A percentile compares a stretch with the other conserved stretches of the same genome.
Evolutionary conservation across 2,797 vertebrate genomes (phyloP).

Genomic region (Schizothorax lantsangensis): DNA sequence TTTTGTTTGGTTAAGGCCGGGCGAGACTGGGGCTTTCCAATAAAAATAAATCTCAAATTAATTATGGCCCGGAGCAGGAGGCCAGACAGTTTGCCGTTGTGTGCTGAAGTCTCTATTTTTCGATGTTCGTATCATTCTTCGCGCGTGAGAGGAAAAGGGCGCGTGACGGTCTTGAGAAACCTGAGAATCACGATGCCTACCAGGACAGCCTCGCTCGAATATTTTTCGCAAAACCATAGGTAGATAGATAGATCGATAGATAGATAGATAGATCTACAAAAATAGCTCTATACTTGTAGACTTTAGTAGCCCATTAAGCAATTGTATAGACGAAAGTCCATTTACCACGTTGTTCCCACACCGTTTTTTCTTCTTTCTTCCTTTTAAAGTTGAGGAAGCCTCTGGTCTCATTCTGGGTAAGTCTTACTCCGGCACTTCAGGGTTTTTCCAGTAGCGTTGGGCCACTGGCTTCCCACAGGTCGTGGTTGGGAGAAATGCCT

Average conservation of each 20-base stretch:
- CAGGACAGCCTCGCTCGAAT: slow-evolving; percentile 41
- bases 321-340: background rate
- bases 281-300: background rate
- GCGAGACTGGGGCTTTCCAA: slow-evolving; percentile 96
- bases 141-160: slow-evolving; percentile 71
- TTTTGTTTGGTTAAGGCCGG: slow-evolving; percentile 98
- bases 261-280: background rate
- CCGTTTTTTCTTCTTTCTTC: background rate
- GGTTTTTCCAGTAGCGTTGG: slow-evolving; percentile 63
- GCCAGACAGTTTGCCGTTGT: slow-evolving; percentile 91
- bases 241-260: background rate
- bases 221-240: slow-evolving; percentile 47
- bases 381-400: slow-evolving; percentile 29
- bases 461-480: slow-evolving; percentile 73
- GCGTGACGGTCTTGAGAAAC: slow-evolving; percentile 67
- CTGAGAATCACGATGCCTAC: slow-evolving; percentile 57
- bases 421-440: slow-evolving; percentile 49
- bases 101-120: slow-evolving; percentile 83
- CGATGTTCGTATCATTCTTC: slow-evolving; percentile 67
- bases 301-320: background rate
- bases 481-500: slow-evolving; percentile 83
- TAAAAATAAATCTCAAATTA: slow-evolving; percentile 99
- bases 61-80: slow-evolving; percentile 96
- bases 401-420: slow-evolving; percentile 31
- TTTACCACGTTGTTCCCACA: slow-evolving; percentile 9